These are phyloP conservation scores for Drosophila dunni DNA, from an alignment of 1,140 invertebrate genomes.

Conservation along the genomic window DNA sequence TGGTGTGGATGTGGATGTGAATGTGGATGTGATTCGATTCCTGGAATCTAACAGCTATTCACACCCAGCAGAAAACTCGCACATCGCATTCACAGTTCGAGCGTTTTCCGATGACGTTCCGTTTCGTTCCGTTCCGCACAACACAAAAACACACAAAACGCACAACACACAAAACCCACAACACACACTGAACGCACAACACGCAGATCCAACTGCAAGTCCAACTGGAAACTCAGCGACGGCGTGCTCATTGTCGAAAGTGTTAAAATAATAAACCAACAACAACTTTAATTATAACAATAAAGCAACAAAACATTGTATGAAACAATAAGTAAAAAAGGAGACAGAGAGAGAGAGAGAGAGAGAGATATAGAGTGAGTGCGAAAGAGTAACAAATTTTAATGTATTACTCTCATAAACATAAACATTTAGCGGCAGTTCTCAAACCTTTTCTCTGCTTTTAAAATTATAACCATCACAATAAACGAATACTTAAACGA, in stretches of 20 bases:
- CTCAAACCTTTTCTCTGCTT: slow-evolving; percentile 14
- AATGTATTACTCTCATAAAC: slow-evolving; percentile 63
- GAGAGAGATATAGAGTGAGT: slow-evolving; percentile 31
- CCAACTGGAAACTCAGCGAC: slow-evolving; percentile 57
- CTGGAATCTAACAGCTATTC: slow-evolving; percentile 84
- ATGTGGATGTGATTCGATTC: slow-evolving; percentile 72
- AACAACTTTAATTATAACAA: slow-evolving; percentile 56
- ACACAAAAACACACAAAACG: slow-evolving; percentile 39
- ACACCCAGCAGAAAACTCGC: slow-evolving; percentile 81
- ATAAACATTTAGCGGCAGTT: slow-evolving; percentile 57
- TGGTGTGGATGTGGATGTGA: slow-evolving; percentile 57
- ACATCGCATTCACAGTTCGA: slow-evolving; percentile 80
- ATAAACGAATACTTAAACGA: slow-evolving; percentile 22
- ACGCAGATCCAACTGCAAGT: slow-evolving; percentile 49
- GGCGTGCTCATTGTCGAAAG: slow-evolving; percentile 68
- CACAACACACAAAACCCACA: slow-evolving; percentile 22
- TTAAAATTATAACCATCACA: slow-evolving; percentile 59
- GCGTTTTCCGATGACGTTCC: slow-evolving; percentile 77
- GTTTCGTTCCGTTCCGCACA: slow-evolving; percentile 41
- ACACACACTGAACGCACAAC: slow-evolving; percentile 28
- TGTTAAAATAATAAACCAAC: slow-evolving; percentile 80
- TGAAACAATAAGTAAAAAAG: neutral
- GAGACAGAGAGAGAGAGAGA: slow-evolving; percentile 32
- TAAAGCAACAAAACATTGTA: slow-evolving; percentile 22
- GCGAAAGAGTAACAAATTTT: slow-evolving; percentile 5